A percentile compares a stretch with the other conserved stretches of the same genome.
These are phyloP conservation scores for Cryptus viduatorius DNA, from an alignment of 2,888 invertebrate genomes.

Conservation along the genomic window DNA sequence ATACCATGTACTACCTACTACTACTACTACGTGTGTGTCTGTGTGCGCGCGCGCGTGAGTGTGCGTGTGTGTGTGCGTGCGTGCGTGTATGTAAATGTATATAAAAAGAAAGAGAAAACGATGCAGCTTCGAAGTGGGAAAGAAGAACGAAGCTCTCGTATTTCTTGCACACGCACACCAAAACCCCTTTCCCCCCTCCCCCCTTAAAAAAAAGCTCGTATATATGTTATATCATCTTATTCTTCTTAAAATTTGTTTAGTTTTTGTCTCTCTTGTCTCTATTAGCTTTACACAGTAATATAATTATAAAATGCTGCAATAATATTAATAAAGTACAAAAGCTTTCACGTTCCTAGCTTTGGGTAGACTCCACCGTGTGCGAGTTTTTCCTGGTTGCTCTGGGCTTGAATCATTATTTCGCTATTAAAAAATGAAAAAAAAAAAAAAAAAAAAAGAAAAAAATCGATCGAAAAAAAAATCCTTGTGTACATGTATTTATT, in stretches of 20 bases:
- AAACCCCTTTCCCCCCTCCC: slow-evolving; percentile 1
- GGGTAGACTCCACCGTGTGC: slow-evolving; percentile 66
- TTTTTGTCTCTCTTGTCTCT: slow-evolving; percentile 25
- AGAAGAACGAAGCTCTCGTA: slow-evolving; percentile 59
- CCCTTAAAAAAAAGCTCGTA: slow-evolving; percentile 1
- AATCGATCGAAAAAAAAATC: slow-evolving; percentile 39
- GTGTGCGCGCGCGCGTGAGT: too few relatives aligned
- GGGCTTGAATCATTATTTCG: slow-evolving; percentile 67
- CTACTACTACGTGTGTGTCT: slow-evolving; percentile 30
- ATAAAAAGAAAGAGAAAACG: slow-evolving; percentile 47
- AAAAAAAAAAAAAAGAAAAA: slow-evolving; percentile 38
- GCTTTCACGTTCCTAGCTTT: slow-evolving; percentile 67
- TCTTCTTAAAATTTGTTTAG: slow-evolving; percentile 38
- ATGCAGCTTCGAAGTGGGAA: slow-evolving; percentile 35
- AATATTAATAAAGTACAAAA: slow-evolving; percentile 58
- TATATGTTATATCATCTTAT: slow-evolving; percentile 29
- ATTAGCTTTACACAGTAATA: slow-evolving; percentile 64
- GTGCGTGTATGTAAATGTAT: slow-evolving; percentile 41
- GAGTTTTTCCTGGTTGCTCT: slow-evolving; percentile 70
- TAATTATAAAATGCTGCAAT: slow-evolving; percentile 61
- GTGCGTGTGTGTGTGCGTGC: background rate
- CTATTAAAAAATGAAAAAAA: slow-evolving; percentile 56
- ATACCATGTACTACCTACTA: slow-evolving; percentile 41
- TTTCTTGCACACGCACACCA: slow-evolving; percentile 57
- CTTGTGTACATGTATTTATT: slow-evolving; percentile 66